These are phyloP conservation scores for Leucosticte australis DNA, from an alignment of 2,113 vertebrate genomes.

Conservation along the genomic window DNA sequence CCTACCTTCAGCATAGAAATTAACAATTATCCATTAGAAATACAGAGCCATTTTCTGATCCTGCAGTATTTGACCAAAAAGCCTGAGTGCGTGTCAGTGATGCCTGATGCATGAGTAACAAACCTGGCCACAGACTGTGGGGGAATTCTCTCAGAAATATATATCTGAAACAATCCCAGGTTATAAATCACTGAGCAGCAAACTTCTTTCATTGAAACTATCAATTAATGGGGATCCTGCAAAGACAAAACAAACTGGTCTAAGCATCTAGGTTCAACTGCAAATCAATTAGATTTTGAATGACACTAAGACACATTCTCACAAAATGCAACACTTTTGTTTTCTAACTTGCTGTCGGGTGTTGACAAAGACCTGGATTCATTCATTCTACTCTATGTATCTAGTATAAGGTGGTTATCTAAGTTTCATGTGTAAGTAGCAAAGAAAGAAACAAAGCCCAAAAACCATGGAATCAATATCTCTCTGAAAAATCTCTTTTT, in stretches of 20 bases:
- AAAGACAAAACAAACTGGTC: not conserved
- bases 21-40: not conserved
- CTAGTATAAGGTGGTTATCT: not conserved
- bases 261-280: not conserved
- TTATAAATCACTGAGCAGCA: not conserved
- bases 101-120: not conserved
- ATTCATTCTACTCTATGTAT: not conserved
- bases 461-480: not conserved
- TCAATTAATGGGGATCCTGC: not conserved
- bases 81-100: not conserved
- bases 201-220: not conserved
- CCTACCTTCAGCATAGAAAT: not conserved
- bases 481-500: not conserved
- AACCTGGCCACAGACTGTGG: not conserved
- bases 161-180: not conserved
- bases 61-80: not conserved
- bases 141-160: not conserved
- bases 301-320: not conserved
- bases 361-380: not conserved
- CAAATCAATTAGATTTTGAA: not conserved
- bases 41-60: not conserved
- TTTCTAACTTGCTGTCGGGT: not conserved
- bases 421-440: not conserved
- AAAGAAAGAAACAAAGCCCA: not conserved
- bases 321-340: not conserved